These are phyloP conservation scores for Euzetes globulus DNA, from an alignment of 2,888 invertebrate species.

Conservation along the genomic window DNA sequence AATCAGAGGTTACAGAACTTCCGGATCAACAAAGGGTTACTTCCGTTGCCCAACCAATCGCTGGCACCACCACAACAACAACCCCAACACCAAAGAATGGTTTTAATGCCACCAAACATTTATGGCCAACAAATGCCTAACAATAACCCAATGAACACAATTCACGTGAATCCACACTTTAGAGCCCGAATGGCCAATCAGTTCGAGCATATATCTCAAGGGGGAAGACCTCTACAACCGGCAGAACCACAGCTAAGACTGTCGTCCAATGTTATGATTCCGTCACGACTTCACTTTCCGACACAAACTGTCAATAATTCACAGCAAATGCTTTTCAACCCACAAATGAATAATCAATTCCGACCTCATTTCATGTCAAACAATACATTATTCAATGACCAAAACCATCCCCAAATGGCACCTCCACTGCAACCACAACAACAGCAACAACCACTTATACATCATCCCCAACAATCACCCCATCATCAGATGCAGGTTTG, in stretches of 20 bases:
- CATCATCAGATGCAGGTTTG: conserved; percentile 20
- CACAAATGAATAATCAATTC: conserved; percentile 3
- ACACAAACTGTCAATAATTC: background rate
- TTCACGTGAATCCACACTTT: conserved; percentile 25
- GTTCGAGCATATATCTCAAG: background rate
- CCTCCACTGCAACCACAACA: background rate
- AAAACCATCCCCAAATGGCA: background rate
- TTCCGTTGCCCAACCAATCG: background rate
- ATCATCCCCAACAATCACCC: background rate
- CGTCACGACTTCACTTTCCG: background rate
- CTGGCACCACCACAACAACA: background rate
- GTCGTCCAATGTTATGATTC: background rate
- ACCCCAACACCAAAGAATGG: background rate
- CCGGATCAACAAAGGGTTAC: background rate
- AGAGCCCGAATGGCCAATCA: conserved; percentile 5
- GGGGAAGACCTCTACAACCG: background rate
- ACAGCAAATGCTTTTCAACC: conserved; percentile 3
- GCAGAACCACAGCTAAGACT: background rate
- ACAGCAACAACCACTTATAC: background rate
- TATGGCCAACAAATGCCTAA: conserved; percentile 17
- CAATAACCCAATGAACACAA: conserved; percentile 14
- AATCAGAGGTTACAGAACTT: background rate
- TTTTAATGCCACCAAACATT: conserved; percentile 1
- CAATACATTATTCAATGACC: background rate
- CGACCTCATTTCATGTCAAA: conserved; percentile 14